Conservation (phyloP, 2,113 vertebrate species). For the Arvicanthis niloticus region DNA sequence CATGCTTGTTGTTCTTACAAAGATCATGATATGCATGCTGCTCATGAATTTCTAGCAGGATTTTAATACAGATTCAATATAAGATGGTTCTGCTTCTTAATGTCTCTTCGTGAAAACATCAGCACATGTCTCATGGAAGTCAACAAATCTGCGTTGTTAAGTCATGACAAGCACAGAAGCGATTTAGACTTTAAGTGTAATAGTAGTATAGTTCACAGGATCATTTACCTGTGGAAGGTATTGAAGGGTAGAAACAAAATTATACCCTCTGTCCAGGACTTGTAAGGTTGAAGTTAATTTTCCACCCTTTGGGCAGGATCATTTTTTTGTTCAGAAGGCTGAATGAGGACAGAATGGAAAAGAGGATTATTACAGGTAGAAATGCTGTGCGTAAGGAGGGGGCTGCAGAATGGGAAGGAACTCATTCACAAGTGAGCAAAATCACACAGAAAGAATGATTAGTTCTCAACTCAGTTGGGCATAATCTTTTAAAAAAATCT, state of each 20-base stretch:
- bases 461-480: neutral
- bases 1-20: neutral
- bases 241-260: conserved; percentile 14
- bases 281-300: neutral
- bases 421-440: neutral
- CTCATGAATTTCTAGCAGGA: neutral
- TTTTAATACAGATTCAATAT: neutral
- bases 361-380: neutral
- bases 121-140: neutral
- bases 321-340: conserved; percentile 31
- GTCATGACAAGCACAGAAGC: neutral
- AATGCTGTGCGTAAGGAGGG: neutral
- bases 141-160: neutral
- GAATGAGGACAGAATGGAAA: neutral
- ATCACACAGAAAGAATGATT: neutral
- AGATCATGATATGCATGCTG: neutral
- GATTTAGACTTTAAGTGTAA: neutral
- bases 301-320: neutral
- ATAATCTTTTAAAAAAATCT: neutral
- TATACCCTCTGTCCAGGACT: neutral
- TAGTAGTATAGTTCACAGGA: neutral
- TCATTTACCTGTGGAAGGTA: conserved; percentile 42
- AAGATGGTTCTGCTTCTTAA: neutral
- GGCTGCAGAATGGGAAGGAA: neutral
- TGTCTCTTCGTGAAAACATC: neutral